These are phyloP conservation scores for Oophaga sylvatica DNA, from an alignment of 2,797 vertebrate species.

Conservation along the genomic window DNA sequence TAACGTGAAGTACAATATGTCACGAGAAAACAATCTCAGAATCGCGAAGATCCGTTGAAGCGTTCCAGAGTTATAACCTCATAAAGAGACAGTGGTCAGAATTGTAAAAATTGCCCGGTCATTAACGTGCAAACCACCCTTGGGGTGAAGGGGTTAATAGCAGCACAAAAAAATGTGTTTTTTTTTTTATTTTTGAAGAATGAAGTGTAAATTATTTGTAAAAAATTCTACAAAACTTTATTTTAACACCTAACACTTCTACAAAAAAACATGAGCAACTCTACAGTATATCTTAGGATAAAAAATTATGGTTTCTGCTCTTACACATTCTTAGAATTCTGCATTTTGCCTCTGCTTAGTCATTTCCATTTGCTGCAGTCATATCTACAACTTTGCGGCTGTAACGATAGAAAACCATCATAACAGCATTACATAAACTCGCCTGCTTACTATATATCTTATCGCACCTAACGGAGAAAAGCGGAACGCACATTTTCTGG, in stretches of 20 bases:
- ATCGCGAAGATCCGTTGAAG: no score
- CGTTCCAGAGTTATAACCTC: no score
- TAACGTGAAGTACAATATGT: no score
- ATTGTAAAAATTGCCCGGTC: no score
- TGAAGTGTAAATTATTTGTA: not conserved
- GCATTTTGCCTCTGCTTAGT: constrained; percentile 37
- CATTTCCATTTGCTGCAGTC: constrained; percentile 44
- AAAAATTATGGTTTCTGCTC: constrained; percentile 36
- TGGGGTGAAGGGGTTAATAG: no score
- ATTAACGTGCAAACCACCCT: no score
- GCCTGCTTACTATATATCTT: constrained; percentile 10
- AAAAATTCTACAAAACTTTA: not conserved
- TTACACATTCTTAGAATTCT: constrained; percentile 52
- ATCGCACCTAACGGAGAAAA: not conserved
- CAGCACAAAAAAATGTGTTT: not conserved
- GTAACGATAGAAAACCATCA: constrained; percentile 43
- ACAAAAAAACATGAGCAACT: not conserved
- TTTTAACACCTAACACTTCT: not conserved
- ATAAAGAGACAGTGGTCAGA: no score
- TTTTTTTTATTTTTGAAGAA: not conserved
- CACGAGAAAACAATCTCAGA: no score
- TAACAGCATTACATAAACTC: constrained; percentile 29
- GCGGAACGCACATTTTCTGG: not conserved
- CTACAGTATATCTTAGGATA: constrained; percentile 16
- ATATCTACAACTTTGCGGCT: constrained; percentile 38